Evolutionary conservation across 2,113 vertebrate species (phyloP).

Genomic region (Nansenia antarctica): DNA sequence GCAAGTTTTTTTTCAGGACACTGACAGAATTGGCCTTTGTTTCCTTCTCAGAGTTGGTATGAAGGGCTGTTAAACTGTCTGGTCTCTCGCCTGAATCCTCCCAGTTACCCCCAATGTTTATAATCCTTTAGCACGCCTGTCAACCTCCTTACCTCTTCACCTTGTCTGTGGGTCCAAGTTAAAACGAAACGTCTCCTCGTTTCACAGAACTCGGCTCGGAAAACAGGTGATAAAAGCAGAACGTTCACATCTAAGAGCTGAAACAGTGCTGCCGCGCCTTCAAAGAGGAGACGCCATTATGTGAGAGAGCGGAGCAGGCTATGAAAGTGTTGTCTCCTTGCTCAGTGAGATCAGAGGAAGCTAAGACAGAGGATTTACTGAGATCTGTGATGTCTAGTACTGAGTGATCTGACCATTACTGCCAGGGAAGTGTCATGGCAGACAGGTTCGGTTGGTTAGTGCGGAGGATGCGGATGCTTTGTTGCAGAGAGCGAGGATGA

Average conservation of each 20-base stretch:
- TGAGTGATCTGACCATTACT: conserved; percentile 66
- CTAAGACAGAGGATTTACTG: conserved; percentile 18
- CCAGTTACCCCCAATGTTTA: background rate
- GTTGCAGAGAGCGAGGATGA: background rate
- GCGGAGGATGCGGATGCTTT: too few relatives aligned
- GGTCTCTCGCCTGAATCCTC: background rate
- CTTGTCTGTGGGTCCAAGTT: conserved; percentile 67
- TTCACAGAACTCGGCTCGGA: conserved; percentile 17
- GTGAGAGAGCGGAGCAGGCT: conserved; percentile 64
- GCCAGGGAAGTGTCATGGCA: conserved; percentile 30
- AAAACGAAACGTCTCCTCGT: conserved; percentile 61
- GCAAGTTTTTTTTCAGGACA: too few relatives aligned
- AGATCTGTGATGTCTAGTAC: conserved; percentile 47
- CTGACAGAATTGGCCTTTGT: too few relatives aligned
- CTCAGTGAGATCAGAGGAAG: conserved; percentile 68
- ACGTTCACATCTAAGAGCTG: conserved; percentile 68
- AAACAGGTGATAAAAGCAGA: conserved; percentile 73
- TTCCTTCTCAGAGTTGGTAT: background rate
- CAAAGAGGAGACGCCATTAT: conserved; percentile 70
- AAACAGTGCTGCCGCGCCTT: conserved; percentile 69
- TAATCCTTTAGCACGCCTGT: conserved; percentile 56
- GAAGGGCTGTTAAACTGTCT: background rate
- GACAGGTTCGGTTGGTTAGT: conserved; percentile 33
- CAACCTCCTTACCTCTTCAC: conserved; percentile 54
- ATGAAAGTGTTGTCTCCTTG: conserved; percentile 68